These are phyloP conservation scores for Drosophila pegasa DNA, from an alignment of 2,888 invertebrate species.

Conservation along the genomic window DNA sequence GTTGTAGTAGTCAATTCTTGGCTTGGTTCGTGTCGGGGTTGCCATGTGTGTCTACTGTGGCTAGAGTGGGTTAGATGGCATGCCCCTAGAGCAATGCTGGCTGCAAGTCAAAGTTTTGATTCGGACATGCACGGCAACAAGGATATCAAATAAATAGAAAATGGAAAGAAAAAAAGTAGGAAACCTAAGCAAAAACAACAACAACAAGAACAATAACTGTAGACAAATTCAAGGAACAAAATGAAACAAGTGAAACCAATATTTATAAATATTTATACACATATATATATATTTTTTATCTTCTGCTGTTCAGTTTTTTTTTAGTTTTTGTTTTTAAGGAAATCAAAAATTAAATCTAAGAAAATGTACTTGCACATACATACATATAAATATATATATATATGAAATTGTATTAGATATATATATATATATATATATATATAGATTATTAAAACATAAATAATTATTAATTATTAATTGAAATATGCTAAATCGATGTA, in stretches of 20 bases:
- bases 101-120: constrained; percentile 43
- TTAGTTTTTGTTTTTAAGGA: constrained; percentile 71
- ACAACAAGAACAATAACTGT: constrained; percentile 49
- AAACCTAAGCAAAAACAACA: constrained; percentile 34
- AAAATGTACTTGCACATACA: constrained; percentile 42
- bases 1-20: constrained; percentile 19
- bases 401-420: constrained; percentile 35
- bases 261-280: constrained; percentile 65
- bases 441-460: constrained; percentile 51
- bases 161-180: constrained; percentile 20
- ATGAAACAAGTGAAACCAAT: constrained; percentile 64
- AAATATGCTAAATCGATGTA: constrained; percentile 34
- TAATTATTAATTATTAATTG: constrained; percentile 41
- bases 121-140: constrained; percentile 55
- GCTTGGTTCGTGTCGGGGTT: background rate
- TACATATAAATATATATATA: background rate
- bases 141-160: constrained; percentile 28
- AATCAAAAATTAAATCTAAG: constrained; percentile 64
- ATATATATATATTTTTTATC: constrained; percentile 58
- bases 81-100: constrained; percentile 55
- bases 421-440: constrained; percentile 15
- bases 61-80: constrained; percentile 41
- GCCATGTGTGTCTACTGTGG: constrained; percentile 1
- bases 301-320: constrained; percentile 34
- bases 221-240: constrained; percentile 34